Evolutionary conservation across 2,113 vertebrate species (phyloP).

Genomic region (Ariopsis seemanni): DNA sequence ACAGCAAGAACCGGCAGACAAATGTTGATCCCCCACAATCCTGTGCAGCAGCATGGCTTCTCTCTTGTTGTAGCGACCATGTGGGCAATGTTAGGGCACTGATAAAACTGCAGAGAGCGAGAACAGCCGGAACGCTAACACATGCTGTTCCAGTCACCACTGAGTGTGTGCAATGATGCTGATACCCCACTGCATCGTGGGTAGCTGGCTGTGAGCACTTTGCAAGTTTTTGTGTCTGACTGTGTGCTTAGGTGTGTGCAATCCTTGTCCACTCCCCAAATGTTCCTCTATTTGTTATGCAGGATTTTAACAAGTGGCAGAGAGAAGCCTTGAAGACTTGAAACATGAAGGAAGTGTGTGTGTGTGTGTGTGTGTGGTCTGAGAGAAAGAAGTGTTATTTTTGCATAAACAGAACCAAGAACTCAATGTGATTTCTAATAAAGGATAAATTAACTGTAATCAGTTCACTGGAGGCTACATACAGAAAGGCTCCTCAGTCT

Average conservation of each 20-base stretch:
- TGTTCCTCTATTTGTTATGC: slow-evolving; percentile 38
- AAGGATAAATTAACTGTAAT: not conserved
- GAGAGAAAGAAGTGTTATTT: slow-evolving; percentile 7
- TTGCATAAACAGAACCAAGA: not conserved
- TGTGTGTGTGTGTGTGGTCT: slow-evolving; percentile 17
- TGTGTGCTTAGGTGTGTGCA: slow-evolving; percentile 7
- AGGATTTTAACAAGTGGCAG: slow-evolving; percentile 33
- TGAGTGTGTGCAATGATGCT: slow-evolving; percentile 59
- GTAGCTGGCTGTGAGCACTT: slow-evolving; percentile 52
- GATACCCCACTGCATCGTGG: slow-evolving; percentile 62
- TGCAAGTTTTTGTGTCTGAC: slow-evolving; percentile 29
- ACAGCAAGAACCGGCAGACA: slow-evolving; percentile 68
- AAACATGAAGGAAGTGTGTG: slow-evolving; percentile 1
- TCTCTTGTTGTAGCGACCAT: slow-evolving; percentile 58
- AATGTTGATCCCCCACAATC: slow-evolving; percentile 65
- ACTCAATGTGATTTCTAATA: not conserved
- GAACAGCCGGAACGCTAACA: slow-evolving; percentile 60
- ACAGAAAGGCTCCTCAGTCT: not conserved
- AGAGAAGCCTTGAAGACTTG: slow-evolving; percentile 27
- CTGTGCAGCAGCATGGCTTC: slow-evolving; percentile 63
- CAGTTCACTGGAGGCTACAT: not conserved
- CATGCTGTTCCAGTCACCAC: slow-evolving; percentile 45
- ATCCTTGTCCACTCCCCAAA: slow-evolving; percentile 29
- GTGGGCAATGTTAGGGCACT: slow-evolving; percentile 62
- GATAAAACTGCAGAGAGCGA: slow-evolving; percentile 59